phyloP scores from a whole-genome alignment of 2,113 vertebrate genomes.

The Arvicanthis niloticus region DNA sequence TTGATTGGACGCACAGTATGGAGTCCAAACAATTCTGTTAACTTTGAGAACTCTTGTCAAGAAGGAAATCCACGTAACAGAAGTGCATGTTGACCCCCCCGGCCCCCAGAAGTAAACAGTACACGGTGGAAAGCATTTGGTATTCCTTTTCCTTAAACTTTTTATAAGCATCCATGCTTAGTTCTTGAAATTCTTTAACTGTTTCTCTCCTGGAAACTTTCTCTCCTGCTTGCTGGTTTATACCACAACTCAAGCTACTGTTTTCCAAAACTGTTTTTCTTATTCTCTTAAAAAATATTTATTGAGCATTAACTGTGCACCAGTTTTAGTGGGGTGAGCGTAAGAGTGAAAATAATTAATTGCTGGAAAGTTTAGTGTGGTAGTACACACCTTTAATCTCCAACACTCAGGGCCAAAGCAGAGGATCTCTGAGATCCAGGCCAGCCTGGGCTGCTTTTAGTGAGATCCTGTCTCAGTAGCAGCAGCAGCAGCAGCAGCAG shows the following conservation, averaged over 20 bases:
- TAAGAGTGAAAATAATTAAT: not conserved
- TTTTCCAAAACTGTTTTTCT: conserved; percentile 2
- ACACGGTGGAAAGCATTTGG: conserved; percentile 8
- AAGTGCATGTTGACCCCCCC: not conserved
- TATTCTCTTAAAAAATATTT: not conserved
- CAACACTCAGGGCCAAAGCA: not conserved
- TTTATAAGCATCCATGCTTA: not conserved
- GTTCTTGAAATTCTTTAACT: not conserved
- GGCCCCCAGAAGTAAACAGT: not conserved
- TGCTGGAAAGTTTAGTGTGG: not conserved
- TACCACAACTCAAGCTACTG: not conserved
- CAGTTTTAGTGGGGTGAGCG: not conserved
- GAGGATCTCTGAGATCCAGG: not conserved
- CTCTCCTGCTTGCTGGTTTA: not conserved
- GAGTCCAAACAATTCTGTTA: not conserved
- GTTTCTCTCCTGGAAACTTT: not conserved
- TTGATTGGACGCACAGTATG: not conserved
- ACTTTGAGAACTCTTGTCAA: not conserved
- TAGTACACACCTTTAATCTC: not conserved
- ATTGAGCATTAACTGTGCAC: not conserved
- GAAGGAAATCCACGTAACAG: not conserved
- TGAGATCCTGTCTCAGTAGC: not conserved
- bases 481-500: no score
- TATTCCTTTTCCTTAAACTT: not conserved
- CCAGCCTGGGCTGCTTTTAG: not conserved